These are phyloP conservation scores for Sclerurus mexicanus DNA, from an alignment of 2,113 vertebrate species.

Conservation along the genomic window DNA sequence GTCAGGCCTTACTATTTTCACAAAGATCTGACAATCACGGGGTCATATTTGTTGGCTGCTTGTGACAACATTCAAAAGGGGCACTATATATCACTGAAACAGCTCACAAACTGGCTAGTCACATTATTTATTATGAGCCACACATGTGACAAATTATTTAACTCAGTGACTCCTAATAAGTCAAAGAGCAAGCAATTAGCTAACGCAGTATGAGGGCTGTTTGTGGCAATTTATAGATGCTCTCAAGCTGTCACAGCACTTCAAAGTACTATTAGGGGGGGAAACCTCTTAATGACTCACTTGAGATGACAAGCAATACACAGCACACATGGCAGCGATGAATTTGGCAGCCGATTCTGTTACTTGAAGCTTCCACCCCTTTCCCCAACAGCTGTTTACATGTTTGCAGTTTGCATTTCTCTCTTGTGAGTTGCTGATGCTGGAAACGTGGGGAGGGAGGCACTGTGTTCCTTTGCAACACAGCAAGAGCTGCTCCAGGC, in stretches of 20 bases:
- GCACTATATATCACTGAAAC: constrained; percentile 78
- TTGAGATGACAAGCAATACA: constrained; percentile 82
- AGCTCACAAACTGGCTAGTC: constrained; percentile 76
- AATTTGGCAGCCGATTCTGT: constrained; percentile 69
- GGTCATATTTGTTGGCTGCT: constrained; percentile 68
- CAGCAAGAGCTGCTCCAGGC: neutral
- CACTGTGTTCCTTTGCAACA: neutral
- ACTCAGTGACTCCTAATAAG: constrained; percentile 90
- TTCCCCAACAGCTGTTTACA: constrained; percentile 69
- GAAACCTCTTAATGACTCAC: constrained; percentile 81
- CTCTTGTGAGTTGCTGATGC: neutral
- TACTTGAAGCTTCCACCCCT: constrained; percentile 28
- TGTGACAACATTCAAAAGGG: constrained; percentile 80
- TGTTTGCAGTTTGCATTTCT: constrained; percentile 51
- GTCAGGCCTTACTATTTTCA: constrained; percentile 48
- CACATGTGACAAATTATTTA: constrained; percentile 96
- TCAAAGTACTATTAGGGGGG: constrained; percentile 75
- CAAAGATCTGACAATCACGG: constrained; percentile 28
- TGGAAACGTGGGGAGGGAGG: neutral
- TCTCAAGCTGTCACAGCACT: constrained; percentile 83
- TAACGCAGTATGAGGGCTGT: constrained; percentile 86
- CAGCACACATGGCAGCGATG: constrained; percentile 75
- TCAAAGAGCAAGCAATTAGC: constrained; percentile 99
- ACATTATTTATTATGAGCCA: constrained; percentile 90
- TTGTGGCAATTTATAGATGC: constrained; percentile 90